A percentile compares a stretch with the other conserved stretches of the same genome.
Conservation (phyloP, 2,797 vertebrate species). For the Taeniopygia guttata region DNA sequence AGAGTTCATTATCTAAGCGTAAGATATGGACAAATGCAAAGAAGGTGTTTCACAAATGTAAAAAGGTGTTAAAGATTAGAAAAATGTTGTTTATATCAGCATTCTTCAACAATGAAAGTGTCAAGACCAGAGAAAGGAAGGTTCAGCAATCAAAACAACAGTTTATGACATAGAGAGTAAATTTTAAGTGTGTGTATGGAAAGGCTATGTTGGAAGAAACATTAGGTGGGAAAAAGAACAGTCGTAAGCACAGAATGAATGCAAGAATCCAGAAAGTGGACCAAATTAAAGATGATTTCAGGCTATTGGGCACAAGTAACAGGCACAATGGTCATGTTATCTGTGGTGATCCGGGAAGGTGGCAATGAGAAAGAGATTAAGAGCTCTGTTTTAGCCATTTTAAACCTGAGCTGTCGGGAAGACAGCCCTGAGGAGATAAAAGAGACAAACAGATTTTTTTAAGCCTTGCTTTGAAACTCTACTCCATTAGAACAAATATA, state of each 20-base stretch:
- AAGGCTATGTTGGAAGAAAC: background rate
- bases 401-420: slow-evolving; percentile 36
- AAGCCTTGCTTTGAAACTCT: slow-evolving; percentile 49
- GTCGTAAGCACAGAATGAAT: background rate
- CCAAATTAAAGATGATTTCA: slow-evolving; percentile 44
- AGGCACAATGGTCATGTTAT: slow-evolving; percentile 20
- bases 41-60: background rate
- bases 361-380: slow-evolving; percentile 61
- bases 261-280: slow-evolving; percentile 12
- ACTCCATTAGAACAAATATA: slow-evolving; percentile 71
- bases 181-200: background rate
- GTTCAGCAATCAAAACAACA: background rate
- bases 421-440: slow-evolving; percentile 45
- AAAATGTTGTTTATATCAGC: background rate
- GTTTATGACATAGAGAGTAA: background rate
- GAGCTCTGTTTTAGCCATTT: slow-evolving; percentile 45
- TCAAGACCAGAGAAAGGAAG: background rate
- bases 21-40: background rate
- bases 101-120: background rate
- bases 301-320: background rate
- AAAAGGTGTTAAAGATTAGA: background rate
- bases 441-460: slow-evolving; percentile 47
- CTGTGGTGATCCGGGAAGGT: slow-evolving; percentile 29
- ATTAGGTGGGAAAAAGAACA: background rate
- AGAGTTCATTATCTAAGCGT: background rate